These are phyloP conservation scores for Gymnothorax javanicus DNA, from an alignment of 2,797 vertebrate species.

Conservation along the genomic window DNA sequence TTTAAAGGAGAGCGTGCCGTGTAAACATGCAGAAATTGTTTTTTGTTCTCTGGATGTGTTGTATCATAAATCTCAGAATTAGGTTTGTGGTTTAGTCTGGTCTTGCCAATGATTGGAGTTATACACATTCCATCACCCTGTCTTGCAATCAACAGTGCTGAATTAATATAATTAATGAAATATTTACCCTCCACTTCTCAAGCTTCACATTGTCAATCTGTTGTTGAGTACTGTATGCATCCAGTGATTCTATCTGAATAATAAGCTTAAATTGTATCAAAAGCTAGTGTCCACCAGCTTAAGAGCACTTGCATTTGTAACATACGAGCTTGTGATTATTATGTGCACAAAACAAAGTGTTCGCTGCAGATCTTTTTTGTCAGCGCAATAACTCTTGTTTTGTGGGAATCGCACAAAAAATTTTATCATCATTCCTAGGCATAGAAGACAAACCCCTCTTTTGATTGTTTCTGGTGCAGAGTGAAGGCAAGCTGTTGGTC, in stretches of 20 bases:
- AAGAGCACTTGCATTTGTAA: neutral
- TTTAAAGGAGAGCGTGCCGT: neutral
- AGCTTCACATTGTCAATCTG: neutral
- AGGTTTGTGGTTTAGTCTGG: neutral
- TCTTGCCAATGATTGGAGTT: neutral
- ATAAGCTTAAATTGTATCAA: neutral
- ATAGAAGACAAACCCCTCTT: no score
- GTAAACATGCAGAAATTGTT: neutral
- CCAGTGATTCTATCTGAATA: neutral
- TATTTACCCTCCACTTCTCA: neutral
- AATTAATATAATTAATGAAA: conserved; percentile 3
- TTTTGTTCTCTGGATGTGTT: neutral
- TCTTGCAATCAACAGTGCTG: neutral
- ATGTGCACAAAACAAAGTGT: no score
- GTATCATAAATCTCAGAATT: neutral
- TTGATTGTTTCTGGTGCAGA: no score
- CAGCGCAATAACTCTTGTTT: no score
- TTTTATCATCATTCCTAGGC: no score
- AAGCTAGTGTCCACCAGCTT: neutral
- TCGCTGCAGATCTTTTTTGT: no score
- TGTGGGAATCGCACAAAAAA: no score
- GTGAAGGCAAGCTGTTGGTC: no score
- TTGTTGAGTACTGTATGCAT: neutral
- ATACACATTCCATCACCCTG: neutral
- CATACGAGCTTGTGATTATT: neutral